phyloP scores from a whole-genome alignment of 92 coral and sea anemone genomes.

The Hydrozoanthus gracilis region DNA sequence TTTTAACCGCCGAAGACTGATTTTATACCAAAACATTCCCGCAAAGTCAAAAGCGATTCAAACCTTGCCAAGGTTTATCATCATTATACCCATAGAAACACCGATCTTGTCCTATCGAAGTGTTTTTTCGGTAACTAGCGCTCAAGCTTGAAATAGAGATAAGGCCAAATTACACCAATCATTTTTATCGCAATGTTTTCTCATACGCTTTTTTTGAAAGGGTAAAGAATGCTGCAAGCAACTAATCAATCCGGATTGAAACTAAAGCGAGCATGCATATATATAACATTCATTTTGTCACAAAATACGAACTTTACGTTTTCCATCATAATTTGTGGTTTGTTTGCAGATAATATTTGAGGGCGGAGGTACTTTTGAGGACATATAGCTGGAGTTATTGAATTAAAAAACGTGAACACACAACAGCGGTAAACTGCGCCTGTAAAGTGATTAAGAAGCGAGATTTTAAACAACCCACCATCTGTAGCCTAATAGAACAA shows the following conservation, averaged over 20 bases:
- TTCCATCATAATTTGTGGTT: background rate
- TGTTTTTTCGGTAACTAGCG: conserved; percentile 2
- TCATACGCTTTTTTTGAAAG: conserved; percentile 16
- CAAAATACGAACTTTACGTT: background rate
- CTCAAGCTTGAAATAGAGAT: conserved; percentile 29
- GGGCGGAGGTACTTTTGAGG: too few species aligned
- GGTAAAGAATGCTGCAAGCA: background rate
- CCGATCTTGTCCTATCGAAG: background rate
- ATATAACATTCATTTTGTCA: background rate
- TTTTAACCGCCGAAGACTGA: conserved; percentile 4
- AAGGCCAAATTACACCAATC: conserved; percentile 15
- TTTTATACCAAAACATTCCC: background rate
- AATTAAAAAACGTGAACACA: too few species aligned
- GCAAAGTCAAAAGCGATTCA: conserved; percentile 4
- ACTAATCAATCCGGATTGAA: background rate
- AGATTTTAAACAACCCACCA: too few species aligned
- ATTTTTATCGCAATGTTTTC: conserved; percentile 29
- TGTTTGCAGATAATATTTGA: too few species aligned
- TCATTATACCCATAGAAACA: background rate
- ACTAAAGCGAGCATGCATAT: background rate
- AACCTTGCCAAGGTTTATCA: background rate
- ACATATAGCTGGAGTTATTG: too few species aligned
- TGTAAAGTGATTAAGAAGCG: too few species aligned
- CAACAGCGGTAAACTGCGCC: too few species aligned
- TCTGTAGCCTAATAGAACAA: too few species aligned